phyloP scores from a whole-genome alignment of 2,888 invertebrate species.

The Camponotus fellah region DNA sequence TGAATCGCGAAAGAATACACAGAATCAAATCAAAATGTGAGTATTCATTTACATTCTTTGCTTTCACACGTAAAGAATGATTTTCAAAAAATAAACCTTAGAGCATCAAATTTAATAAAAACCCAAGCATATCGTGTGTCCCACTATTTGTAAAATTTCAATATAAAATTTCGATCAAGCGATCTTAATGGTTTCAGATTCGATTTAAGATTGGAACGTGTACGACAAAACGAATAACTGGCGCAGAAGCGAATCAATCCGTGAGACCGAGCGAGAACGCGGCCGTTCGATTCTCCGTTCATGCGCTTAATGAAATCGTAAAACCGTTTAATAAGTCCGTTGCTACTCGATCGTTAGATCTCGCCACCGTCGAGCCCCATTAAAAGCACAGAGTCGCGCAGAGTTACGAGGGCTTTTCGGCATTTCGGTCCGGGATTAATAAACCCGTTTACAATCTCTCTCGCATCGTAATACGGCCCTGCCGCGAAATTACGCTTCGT shows the following conservation, averaged over 20 bases:
- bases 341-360: conserved; percentile 39
- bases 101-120: conserved; percentile 5
- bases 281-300: conserved; percentile 48
- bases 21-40: background rate
- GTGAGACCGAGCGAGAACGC: background rate
- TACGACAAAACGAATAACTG: conserved; percentile 24
- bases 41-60: background rate
- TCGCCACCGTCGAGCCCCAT: conserved; percentile 20
- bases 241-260: conserved; percentile 13
- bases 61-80: background rate
- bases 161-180: background rate
- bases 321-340: conserved; percentile 56
- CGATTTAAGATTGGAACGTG: conserved; percentile 29
- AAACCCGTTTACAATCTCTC: conserved; percentile 65
- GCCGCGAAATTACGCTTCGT: conserved; percentile 66
- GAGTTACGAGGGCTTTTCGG: conserved; percentile 49
- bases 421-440: conserved; percentile 60
- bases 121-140: background rate
- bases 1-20: background rate
- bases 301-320: conserved; percentile 54
- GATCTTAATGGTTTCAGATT: conserved; percentile 13
- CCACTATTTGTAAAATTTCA: background rate
- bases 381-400: conserved; percentile 40
- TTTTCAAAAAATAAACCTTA: background rate
- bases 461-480: conserved; percentile 22